phyloP scores from a whole-genome alignment of 2,888 invertebrate genomes.

The Thymelicus acteon region DNA sequence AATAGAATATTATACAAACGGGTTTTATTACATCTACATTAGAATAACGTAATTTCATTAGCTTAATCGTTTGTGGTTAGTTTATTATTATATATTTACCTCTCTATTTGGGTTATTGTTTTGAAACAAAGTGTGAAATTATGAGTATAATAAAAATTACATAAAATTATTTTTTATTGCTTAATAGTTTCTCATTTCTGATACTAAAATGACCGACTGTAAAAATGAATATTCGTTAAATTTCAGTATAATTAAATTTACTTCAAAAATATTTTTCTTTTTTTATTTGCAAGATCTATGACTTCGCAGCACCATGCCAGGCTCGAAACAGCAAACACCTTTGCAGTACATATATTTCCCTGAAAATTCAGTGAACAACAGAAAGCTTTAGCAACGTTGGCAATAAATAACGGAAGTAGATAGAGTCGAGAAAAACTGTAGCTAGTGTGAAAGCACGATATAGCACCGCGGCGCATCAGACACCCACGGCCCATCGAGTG shows the following conservation, averaged over 20 bases:
- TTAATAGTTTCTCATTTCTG: too few relatives aligned
- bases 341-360: constrained; percentile 17
- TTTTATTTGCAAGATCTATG: background rate
- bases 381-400: constrained; percentile 20
- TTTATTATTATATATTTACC: too few relatives aligned
- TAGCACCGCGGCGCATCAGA: constrained; percentile 42
- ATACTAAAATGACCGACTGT: too few relatives aligned
- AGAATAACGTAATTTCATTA: constrained; percentile 23
- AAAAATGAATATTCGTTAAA: too few relatives aligned
- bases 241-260: background rate
- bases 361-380: constrained; percentile 32
- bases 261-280: background rate
- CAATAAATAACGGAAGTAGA: constrained; percentile 31
- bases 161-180: too few relatives aligned
- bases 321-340: constrained; percentile 15
- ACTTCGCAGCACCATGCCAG: background rate
- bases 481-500: constrained; percentile 49
- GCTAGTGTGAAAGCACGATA: constrained; percentile 30
- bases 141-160: too few relatives aligned
- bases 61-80: background rate
- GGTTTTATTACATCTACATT: constrained; percentile 13
- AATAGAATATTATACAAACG: constrained; percentile 4
- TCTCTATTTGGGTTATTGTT: too few relatives aligned
- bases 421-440: constrained; percentile 35
- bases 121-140: too few relatives aligned